Evolutionary conservation across 2,797 vertebrate genomes (phyloP).

Genomic region (Microcaecilia unicolor): DNA sequence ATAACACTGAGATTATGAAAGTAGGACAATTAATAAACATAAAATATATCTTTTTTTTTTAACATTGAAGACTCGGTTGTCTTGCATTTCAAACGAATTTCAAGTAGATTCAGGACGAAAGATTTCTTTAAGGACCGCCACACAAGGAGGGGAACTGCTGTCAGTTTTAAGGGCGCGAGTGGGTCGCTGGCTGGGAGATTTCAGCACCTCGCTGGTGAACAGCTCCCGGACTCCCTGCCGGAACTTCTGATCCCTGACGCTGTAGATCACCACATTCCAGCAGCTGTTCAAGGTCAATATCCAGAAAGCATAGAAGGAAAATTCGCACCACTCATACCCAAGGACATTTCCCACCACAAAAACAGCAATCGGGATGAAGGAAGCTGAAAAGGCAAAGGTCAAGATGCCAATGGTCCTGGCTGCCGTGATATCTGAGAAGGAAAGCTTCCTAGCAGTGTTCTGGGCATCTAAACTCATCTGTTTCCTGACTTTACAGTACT

Average conservation of each 20-base stretch:
- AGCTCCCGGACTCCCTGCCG: slow-evolving; percentile 62
- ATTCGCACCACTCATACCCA: slow-evolving; percentile 71
- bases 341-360: slow-evolving; percentile 71
- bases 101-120: slow-evolving; percentile 7
- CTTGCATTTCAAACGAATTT: too few relatives aligned
- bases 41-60: too few relatives aligned
- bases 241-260: slow-evolving; percentile 65
- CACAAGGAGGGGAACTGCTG: slow-evolving; percentile 6
- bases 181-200: background rate
- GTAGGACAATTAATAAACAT: too few relatives aligned
- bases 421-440: slow-evolving; percentile 72
- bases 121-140: slow-evolving; percentile 18
- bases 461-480: slow-evolving; percentile 43
- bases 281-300: slow-evolving; percentile 72
- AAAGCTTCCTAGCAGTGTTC: slow-evolving; percentile 42
- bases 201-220: slow-evolving; percentile 38
- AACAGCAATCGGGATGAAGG: slow-evolving; percentile 66
- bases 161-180: background rate
- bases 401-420: slow-evolving; percentile 73
- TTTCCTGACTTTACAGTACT: slow-evolving; percentile 56
- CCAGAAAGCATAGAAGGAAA: slow-evolving; percentile 78
- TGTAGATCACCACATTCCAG: slow-evolving; percentile 76
- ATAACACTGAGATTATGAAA: too few relatives aligned
- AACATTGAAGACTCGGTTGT: too few relatives aligned
- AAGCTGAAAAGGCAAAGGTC: slow-evolving; percentile 66